A percentile compares a stretch with the other conserved stretches of the same genome.
phyloP scores from a whole-genome alignment of 2,888 invertebrate species.

The Bhutanitis thaidina region DNA sequence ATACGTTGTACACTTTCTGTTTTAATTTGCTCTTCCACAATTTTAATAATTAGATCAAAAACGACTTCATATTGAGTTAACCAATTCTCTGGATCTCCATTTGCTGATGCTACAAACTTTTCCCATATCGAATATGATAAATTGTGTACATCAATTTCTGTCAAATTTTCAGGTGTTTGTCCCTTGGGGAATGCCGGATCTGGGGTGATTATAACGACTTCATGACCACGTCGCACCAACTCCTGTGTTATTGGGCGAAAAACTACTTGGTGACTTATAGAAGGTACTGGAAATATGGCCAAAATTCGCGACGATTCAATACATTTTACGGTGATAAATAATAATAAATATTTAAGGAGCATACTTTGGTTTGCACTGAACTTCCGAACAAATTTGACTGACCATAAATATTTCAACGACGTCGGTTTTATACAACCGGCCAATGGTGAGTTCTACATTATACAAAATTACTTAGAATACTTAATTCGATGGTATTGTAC shows the following conservation, averaged over 20 bases:
- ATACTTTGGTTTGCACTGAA: too few species aligned
- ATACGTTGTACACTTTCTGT: slow-evolving; percentile 31
- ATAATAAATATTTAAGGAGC: too few species aligned
- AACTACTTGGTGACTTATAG: not conserved
- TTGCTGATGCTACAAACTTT: not conserved
- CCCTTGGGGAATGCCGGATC: not conserved
- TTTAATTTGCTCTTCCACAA: slow-evolving; percentile 29
- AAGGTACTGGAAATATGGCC: not conserved
- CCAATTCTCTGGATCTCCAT: not conserved
- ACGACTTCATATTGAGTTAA: not conserved
- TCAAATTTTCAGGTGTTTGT: not conserved
- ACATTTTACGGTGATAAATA: too few species aligned
- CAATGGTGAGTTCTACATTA: too few species aligned
- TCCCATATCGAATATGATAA: slow-evolving; percentile 5
- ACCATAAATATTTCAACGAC: too few species aligned
- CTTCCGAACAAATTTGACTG: too few species aligned
- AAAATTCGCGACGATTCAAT: not conserved
- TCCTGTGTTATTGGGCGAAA: slow-evolving; percentile 1
- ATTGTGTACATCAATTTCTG: slow-evolving; percentile 8
- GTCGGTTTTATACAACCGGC: too few species aligned
- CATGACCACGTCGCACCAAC: not conserved
- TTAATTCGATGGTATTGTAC: too few species aligned
- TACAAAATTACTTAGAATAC: too few species aligned
- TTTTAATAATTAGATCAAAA: not conserved
- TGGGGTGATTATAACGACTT: not conserved